A percentile compares a stretch with the other conserved stretches of the same genome.
phyloP scores from a whole-genome alignment of 2,797 vertebrate species.

The Thaleichthys pacificus region DNA sequence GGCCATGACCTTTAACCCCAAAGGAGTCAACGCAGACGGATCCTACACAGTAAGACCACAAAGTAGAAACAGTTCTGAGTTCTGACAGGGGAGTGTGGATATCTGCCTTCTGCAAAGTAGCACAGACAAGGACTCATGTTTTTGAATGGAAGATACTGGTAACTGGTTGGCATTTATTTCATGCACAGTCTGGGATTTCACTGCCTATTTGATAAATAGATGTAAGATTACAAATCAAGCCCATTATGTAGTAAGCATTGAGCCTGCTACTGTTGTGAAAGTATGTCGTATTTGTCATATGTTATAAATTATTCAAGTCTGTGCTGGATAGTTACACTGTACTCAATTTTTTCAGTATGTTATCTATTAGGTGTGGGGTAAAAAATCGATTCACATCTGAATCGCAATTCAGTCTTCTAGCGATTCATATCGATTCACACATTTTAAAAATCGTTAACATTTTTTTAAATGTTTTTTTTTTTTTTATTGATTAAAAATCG shows the following conservation, averaged over 20 bases:
- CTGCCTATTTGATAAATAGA: too few relatives aligned
- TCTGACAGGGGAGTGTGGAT: too few relatives aligned
- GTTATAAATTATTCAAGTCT: neutral
- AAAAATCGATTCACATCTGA: too few relatives aligned
- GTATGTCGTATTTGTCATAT: neutral
- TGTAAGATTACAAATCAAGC: too few relatives aligned
- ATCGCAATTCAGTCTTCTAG: too few relatives aligned
- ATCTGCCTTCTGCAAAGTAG: neutral
- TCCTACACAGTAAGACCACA: constrained; percentile 10
- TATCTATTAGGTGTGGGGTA: too few relatives aligned
- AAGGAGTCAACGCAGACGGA: constrained; percentile 15
- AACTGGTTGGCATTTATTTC: neutral
- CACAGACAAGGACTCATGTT: neutral
- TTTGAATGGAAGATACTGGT: neutral
- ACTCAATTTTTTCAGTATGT: neutral
- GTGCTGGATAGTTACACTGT: neutral
- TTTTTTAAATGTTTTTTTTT: too few relatives aligned
- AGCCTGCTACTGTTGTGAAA: neutral
- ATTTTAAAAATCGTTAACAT: too few relatives aligned
- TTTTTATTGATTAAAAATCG: too few relatives aligned
- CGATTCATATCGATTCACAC: too few relatives aligned
- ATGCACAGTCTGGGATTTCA: too few relatives aligned
- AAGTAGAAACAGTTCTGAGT: neutral
- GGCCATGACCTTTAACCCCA: constrained; percentile 23
- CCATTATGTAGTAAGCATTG: too few relatives aligned